Evolutionary conservation across 2,113 vertebrate species (phyloP).

Genomic region (Rhagologus leucostigma): DNA sequence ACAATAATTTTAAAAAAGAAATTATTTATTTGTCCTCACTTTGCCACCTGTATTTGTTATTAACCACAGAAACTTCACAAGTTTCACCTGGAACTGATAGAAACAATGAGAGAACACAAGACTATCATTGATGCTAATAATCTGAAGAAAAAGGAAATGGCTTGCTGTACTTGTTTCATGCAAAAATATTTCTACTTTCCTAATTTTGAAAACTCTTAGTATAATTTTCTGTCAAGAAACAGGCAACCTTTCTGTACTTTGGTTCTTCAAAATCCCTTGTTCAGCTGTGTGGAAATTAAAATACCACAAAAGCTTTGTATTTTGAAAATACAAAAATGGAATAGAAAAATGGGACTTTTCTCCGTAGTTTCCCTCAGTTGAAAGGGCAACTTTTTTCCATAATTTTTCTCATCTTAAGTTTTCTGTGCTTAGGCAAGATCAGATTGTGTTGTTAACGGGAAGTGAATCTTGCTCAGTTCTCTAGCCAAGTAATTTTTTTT

Average conservation of each 20-base stretch:
- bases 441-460: background rate
- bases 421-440: background rate
- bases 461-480: background rate
- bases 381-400: background rate
- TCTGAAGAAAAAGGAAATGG: background rate
- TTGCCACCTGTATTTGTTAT: background rate
- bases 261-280: background rate
- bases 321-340: background rate
- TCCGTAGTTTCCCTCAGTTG: background rate
- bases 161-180: background rate
- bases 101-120: background rate
- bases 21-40: background rate
- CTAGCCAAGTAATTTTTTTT: background rate
- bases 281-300: background rate
- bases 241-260: background rate
- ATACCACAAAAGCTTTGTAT: background rate
- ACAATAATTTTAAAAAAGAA: background rate
- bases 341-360: background rate
- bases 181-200: background rate
- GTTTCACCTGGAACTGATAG: background rate
- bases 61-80: background rate
- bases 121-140: background rate
- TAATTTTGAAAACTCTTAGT: background rate
- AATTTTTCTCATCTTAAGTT: background rate
- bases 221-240: background rate